A percentile compares a stretch with the other conserved stretches of the same genome.
Conservation (phyloP, 2,888 invertebrate genomes). For the Muschampia plurimacula region DNA sequence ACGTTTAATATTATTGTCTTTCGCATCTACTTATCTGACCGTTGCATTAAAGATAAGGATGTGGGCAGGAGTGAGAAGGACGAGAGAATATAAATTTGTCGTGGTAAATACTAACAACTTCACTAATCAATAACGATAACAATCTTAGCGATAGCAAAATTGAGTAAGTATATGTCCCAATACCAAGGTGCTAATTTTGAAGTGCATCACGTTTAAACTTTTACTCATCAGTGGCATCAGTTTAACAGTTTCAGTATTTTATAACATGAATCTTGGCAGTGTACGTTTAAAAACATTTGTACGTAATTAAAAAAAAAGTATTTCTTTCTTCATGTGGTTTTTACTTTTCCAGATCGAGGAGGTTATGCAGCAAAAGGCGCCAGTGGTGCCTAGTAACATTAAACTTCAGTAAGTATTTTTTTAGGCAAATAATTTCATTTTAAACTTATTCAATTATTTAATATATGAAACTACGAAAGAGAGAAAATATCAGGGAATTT, state of each 20-base stretch:
- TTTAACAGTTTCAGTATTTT: not conserved
- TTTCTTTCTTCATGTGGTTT: constrained; percentile 31
- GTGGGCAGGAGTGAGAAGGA: constrained; percentile 65
- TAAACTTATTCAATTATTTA: not conserved
- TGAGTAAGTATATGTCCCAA: constrained; percentile 42
- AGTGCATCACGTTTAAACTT: constrained; percentile 34
- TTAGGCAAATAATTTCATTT: not conserved
- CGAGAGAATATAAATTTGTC: constrained; percentile 70
- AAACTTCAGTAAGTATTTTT: constrained; percentile 68
- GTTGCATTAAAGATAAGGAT: constrained; percentile 45
- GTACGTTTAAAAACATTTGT: constrained; percentile 12
- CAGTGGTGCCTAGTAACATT: constrained; percentile 74
- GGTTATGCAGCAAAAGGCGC: constrained; percentile 84
- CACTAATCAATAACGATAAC: constrained; percentile 52
- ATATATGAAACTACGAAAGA: not conserved
- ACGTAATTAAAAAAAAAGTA: constrained; percentile 24
- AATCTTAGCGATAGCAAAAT: constrained; percentile 53
- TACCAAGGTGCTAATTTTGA: constrained; percentile 49
- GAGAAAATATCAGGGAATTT: not conserved
- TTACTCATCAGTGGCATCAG: not conserved
- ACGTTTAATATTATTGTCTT: not conserved
- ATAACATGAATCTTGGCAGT: constrained; percentile 25
- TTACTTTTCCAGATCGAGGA: constrained; percentile 75
- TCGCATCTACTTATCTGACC: not conserved
- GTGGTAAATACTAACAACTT: constrained; percentile 61